Evolutionary conservation across 2,888 invertebrate species (phyloP).

Genomic region (Ichneumon xanthorius): DNA sequence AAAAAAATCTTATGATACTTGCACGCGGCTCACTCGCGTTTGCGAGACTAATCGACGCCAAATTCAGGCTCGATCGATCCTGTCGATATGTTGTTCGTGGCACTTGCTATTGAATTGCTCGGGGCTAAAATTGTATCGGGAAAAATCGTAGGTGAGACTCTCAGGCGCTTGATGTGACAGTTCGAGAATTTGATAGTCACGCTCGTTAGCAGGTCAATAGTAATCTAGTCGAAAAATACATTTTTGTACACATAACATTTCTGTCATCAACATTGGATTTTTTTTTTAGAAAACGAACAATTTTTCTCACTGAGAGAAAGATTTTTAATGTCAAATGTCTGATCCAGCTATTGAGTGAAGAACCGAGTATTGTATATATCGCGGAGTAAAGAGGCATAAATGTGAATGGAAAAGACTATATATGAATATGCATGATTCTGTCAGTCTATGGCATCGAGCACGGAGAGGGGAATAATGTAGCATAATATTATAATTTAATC

Average conservation of each 20-base stretch:
- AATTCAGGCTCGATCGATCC: constrained; percentile 67
- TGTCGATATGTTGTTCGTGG: constrained; percentile 4
- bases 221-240: not conserved
- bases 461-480: constrained; percentile 19
- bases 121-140: not conserved
- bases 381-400: constrained; percentile 28
- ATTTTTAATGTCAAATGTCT: not conserved
- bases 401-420: constrained; percentile 42
- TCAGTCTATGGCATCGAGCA: constrained; percentile 28
- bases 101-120: constrained; percentile 4
- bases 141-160: not conserved
- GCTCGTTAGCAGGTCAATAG: constrained; percentile 18
- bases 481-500: constrained; percentile 49
- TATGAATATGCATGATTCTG: constrained; percentile 57
- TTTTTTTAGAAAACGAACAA: not conserved
- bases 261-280: not conserved
- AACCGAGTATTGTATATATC: constrained; percentile 19
- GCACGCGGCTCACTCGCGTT: constrained; percentile 19
- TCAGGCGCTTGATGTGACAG: constrained; percentile 24
- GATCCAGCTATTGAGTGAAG: constrained; percentile 29
- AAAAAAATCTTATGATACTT: constrained; percentile 34
- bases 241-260: not conserved
- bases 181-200: not conserved
- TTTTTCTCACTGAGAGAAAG: not conserved
- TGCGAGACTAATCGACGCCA: constrained; percentile 80